Conservation (phyloP, 1,140 invertebrate genomes). For the Antheraea mylitta region DNA sequence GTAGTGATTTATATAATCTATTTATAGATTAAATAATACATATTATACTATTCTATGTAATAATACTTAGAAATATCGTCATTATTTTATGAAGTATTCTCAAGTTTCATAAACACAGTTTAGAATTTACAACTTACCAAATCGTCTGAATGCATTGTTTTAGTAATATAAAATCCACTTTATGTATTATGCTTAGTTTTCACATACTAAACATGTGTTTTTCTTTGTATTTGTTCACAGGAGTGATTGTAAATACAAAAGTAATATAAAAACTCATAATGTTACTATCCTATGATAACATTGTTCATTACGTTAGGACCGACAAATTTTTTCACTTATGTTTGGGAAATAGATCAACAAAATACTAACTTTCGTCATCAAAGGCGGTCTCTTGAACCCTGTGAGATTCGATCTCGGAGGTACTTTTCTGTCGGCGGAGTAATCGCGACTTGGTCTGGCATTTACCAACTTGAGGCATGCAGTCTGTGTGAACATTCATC, state of each 20-base stretch:
- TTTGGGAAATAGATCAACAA: background rate
- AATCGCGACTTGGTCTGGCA: slow-evolving; percentile 91
- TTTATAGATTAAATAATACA: slow-evolving; percentile 6
- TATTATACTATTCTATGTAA: too few relatives aligned
- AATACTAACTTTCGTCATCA: slow-evolving; percentile 86
- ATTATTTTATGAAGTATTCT: background rate
- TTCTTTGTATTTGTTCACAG: background rate
- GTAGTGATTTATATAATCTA: slow-evolving; percentile 12
- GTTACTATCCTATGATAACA: background rate
- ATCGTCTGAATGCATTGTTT: background rate
- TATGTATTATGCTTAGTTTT: background rate
- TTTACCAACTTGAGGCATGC: slow-evolving; percentile 88
- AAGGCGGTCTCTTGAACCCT: slow-evolving; percentile 80
- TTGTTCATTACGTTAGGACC: background rate
- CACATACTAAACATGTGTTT: background rate
- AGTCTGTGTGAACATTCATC: slow-evolving; percentile 94
- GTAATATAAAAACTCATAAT: background rate
- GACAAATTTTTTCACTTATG: background rate
- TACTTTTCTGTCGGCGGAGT: slow-evolving; percentile 92
- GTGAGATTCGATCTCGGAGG: slow-evolving; percentile 85
- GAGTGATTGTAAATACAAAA: background rate
- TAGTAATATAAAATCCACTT: background rate
- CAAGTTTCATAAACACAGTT: background rate
- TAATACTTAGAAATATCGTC: too few relatives aligned
- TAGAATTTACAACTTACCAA: slow-evolving; percentile 6